phyloP scores from a whole-genome alignment of 2,113 vertebrate genomes.

The Poecilia latipinna region DNA sequence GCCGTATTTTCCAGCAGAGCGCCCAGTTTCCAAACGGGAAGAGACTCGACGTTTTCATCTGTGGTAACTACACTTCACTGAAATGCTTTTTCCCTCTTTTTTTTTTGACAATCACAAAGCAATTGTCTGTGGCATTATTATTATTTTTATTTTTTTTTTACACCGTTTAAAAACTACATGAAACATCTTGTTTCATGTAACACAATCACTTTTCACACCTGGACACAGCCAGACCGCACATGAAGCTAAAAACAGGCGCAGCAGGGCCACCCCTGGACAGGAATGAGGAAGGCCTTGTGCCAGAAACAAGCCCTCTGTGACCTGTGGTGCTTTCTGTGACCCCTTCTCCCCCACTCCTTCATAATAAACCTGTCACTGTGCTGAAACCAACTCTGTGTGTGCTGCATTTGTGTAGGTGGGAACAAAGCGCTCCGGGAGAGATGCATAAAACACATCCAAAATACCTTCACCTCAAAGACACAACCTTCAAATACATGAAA shows the following conservation, averaged over 20 bases:
- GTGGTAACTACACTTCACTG: slow-evolving; percentile 12
- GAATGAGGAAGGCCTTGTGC: not conserved
- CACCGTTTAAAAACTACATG: not conserved
- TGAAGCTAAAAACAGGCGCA: not conserved
- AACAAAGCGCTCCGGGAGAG: not conserved
- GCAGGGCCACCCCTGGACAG: not conserved
- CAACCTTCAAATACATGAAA: not conserved
- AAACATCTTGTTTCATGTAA: not conserved
- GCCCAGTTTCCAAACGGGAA: not conserved
- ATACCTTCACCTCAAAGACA: not conserved
- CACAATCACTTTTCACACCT: not conserved
- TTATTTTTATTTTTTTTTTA: too few relatives aligned
- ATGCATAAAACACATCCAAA: not conserved
- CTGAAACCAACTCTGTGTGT: slow-evolving; percentile 1
- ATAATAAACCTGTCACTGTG: slow-evolving; percentile 28
- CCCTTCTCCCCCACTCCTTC: not conserved
- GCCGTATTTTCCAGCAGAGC: slow-evolving; percentile 9
- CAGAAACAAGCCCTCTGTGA: not conserved
- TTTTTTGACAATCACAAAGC: too few relatives aligned
- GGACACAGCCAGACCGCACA: not conserved
- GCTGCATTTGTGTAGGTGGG: not conserved
- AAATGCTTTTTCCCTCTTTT: too few relatives aligned
- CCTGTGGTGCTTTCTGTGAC: not conserved
- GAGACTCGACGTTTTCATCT: not conserved
- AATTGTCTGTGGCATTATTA: too few relatives aligned